These are phyloP conservation scores for Torymus aiolomorphi DNA, from an alignment of 2,888 invertebrate species.

Conservation along the genomic window DNA sequence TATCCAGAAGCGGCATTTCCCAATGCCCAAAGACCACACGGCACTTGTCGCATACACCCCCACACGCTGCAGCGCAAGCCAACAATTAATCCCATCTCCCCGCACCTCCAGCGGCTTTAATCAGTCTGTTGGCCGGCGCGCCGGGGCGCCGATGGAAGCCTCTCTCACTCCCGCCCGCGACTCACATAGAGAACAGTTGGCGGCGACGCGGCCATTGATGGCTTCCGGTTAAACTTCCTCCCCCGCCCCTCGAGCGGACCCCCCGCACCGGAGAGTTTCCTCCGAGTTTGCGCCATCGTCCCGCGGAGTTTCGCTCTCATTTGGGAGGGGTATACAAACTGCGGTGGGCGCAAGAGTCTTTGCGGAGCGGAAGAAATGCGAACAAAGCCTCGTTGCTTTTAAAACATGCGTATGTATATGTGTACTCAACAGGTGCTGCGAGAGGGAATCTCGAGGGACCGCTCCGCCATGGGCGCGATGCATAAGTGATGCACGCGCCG, in stretches of 20 bases:
- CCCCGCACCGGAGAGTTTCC: no score
- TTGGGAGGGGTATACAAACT: neutral
- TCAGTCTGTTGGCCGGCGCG: neutral
- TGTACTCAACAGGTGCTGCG: conserved; percentile 62
- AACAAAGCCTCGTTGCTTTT: no score
- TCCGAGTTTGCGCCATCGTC: conserved; percentile 6
- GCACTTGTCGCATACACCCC: no score
- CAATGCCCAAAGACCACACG: no score
- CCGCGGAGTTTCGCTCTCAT: conserved; percentile 19
- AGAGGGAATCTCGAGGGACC: conserved; percentile 69
- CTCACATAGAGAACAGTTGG: conserved; percentile 55
- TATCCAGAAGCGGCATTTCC: no score
- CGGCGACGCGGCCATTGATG: conserved; percentile 66
- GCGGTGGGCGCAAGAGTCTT: no score
- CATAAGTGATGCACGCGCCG: conserved; percentile 70
- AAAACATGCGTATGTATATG: conserved; percentile 16
- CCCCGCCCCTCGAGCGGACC: no score
- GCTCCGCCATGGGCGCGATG: conserved; percentile 66
- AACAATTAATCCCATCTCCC: conserved; percentile 27
- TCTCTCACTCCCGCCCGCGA: conserved; percentile 20
- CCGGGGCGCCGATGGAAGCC: neutral
- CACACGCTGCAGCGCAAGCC: neutral
- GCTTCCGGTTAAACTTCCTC: conserved; percentile 66
- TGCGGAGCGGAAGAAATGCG: no score
- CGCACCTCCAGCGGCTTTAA: conserved; percentile 21